Base-by-base conservation (phyloP, 1,140 invertebrate genomes). In the Protaetia brevitarsis region DNA sequence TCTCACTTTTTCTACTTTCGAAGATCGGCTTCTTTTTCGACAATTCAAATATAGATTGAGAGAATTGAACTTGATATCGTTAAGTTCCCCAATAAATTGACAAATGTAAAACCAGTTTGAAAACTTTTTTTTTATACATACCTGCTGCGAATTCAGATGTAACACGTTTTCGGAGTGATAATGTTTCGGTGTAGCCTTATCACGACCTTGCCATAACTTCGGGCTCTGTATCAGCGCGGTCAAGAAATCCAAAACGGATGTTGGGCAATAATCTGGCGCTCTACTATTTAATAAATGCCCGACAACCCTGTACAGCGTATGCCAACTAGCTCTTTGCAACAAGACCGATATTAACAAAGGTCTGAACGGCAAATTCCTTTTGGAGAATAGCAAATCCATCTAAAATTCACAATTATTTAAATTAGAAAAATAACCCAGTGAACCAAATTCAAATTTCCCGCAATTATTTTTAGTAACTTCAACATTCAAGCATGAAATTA, bases 191-290 rank as follows among this genome's bases (percentile, higher is more conserved):
- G 91, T 87, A 69, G 87, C 88, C 76, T 93, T 94, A 74, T 97
- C 95, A 45, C 93, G 82, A 5, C 95, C 95, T 80, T 97, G 95
- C 93, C 94, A 97, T 28, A 98, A 82, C 76, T 93, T 92, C 3
- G 95, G 95, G 77, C 94, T 94, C 68, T 90, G 88, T 5, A 91
- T 89, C 58, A 96, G 82, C 3, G 95, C 93, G 81, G 88, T 89
- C 1, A 97, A 83, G 77, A 97, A 96, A 76, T 97, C 94, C 27
- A 98, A 79, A 19, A 96, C 93, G 0, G 92, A 87, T 0, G 87
- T 85, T 5, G 93, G 85, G 76, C 94, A 88, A 68, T 86, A 87
- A 8, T 85, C 30, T 36, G 61, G 27, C 11, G 63, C 51, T 7
- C 66, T 68, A 34, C 74, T 66, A 19, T 80, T 76, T 5, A 78